Base-by-base conservation (phyloP, 2,113 vertebrate species). In the Uria lomvia region DNA sequence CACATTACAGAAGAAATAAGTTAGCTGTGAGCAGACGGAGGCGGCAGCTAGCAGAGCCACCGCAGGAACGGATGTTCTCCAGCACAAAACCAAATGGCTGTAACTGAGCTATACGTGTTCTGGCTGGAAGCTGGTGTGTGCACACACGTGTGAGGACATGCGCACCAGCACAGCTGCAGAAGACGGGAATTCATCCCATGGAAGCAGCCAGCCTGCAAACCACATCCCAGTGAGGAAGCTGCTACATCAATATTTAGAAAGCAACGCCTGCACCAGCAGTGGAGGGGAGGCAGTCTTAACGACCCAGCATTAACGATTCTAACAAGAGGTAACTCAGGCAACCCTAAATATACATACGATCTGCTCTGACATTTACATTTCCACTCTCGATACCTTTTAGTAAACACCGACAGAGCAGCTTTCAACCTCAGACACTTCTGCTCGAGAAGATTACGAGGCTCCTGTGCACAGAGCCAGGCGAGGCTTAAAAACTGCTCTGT, bases 41-140 rank as follows among this genome's bases (percentile, higher is more conserved):
- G 38, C 4, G 1, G 11, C 92, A 70, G 77, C 34, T 4, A 9
- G 40, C 22, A 16, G 43, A 36, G 62, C n/a, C 1, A 19, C 56
- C 3, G 1, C 73, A 6, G 45, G 70, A n/a, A 30, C 2, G 60
- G 34, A 18, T n/a, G 47, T 1, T 73, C 75, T 24, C 32, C 67
- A 56, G 96, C 63, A 49, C 68, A 24, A 26, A 26, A 4, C 15
- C n/a, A 7, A 23, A 13, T 4, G 27, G 76, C 40, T n/a, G 0
- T 5, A 4, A 11, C 38, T 0, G 2, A 32, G 86, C 55, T 47
- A 8, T 11, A 8, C 22, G 2, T 0, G 15, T 7, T 20, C 43
- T 3, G 53, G 2, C n/a, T 24, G 68, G 73, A 16, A 78, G 74
- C 63, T 5, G 45, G 32, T 2, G 63, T 0, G 1, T 0, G 82